Base-by-base conservation (phyloP, 1,140 invertebrate species). In the Mamestra configurata region DNA sequence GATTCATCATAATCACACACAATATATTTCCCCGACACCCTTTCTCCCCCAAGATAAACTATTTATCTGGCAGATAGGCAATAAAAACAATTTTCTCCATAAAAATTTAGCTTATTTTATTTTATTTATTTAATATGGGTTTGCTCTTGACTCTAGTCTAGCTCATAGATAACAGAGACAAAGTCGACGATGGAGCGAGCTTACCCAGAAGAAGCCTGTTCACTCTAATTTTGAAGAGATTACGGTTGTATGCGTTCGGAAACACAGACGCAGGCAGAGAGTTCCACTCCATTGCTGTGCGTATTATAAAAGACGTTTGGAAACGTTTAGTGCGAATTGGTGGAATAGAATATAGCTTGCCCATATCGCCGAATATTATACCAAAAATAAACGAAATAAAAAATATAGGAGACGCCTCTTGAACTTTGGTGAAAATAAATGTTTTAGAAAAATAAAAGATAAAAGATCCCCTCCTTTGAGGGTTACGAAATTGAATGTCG, bases 391-490 rank as follows among this genome's bases (percentile, higher is more conserved):
- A n/a, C 20, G 64, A 43, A 70, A 70, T 46, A 70, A 27, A 49
- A 70, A 10, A 27, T 4, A 68, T 61, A 55, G n/a, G 27, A 20
- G 1, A 49, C 1, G 22, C 20, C 66, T 27, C 22, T 20, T 24
- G 27, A 24, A 70, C 27, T n/a, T 20, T 20, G 59, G 35, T 18
- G 40, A 70, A n/a, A 70, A 49, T 70, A 70, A 70, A 70, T 46
- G 31, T 49, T 70, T 70, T 70, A 70, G 35, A 61, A 61, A 61
- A 35, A 66, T 66, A 40, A 66, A 46, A 70, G 11, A 46, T 24
- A 49, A 66, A 66, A 66, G 22, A 64, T 64, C 37, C 37, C n/a
- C 20, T 70, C 66, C 61, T 49, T 49, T 46, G 64, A 24, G 37
- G 13, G 64, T 49, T 27, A 46, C 24, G 40, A 43, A 70, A 70